These are phyloP conservation scores for Drosophila varians DNA, from an alignment of 1,140 invertebrate genomes.

Conservation along the genomic window DNA sequence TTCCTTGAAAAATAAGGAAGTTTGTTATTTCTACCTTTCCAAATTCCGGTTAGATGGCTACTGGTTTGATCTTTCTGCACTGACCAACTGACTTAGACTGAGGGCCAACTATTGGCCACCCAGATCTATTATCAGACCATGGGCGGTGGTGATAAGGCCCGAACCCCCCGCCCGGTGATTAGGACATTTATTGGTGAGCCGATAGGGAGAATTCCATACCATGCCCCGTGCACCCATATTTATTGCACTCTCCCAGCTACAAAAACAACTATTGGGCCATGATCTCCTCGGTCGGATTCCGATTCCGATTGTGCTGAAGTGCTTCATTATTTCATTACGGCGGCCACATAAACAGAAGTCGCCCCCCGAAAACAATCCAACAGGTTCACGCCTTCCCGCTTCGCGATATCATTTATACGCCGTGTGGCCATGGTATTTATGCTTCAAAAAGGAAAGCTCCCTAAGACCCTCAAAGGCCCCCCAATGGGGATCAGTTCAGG, in stretches of 20 bases:
- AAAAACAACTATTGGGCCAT: conserved; percentile 2
- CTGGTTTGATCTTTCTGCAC: conserved; percentile 18
- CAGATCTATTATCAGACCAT: conserved; percentile 33
- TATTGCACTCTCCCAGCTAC: conserved; percentile 23
- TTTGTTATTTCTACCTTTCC: conserved; percentile 1
- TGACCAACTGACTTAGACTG: conserved; percentile 50
- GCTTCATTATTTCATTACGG: conserved; percentile 45
- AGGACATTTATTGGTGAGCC: conserved; percentile 56
- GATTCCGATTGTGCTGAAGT: conserved; percentile 16
- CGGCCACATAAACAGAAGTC: conserved; percentile 38
- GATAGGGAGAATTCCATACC: conserved; percentile 37
- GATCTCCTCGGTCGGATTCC: conserved; percentile 22
- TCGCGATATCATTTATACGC: conserved; percentile 34
- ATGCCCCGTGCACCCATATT: conserved; percentile 31
- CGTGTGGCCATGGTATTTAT: conserved; percentile 13
- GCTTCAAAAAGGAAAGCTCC: conserved; percentile 7
- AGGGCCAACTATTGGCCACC: conserved; percentile 26
- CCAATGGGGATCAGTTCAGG: background rate
- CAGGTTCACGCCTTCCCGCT: conserved; percentile 4
- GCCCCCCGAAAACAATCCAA: background rate
- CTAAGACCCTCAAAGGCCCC: conserved; percentile 8
- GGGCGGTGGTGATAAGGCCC: conserved; percentile 42
- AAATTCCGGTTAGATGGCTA: conserved; percentile 6
- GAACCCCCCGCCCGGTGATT: conserved; percentile 42
- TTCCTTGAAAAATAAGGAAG: background rate